phyloP scores from a whole-genome alignment of 2,888 invertebrate species.

The Metallyticus violacea region DNA sequence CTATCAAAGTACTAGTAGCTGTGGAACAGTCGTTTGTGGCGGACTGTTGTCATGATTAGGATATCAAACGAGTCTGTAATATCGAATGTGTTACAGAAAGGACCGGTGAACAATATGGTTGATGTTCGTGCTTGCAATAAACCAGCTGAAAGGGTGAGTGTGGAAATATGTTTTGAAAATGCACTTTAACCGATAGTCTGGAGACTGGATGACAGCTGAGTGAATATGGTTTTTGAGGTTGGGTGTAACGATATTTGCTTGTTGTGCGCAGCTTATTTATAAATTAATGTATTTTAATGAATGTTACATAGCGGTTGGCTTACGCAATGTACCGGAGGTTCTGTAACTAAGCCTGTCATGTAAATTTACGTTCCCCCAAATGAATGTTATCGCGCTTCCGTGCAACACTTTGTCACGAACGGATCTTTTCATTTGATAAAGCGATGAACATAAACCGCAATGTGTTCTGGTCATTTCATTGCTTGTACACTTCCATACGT shows the following conservation, averaged over 20 bases:
- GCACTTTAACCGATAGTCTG: not conserved
- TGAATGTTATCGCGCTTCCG: not conserved
- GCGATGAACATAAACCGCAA: not conserved
- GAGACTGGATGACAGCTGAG: not conserved
- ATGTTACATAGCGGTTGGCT: not conserved
- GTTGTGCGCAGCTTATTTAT: not conserved
- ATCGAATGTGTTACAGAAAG: not conserved
- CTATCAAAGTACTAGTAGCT: not conserved
- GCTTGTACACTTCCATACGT: too few species aligned
- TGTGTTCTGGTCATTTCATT: too few species aligned
- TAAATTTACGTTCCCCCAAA: not conserved
- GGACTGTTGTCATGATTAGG: not conserved
- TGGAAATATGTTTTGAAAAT: not conserved
- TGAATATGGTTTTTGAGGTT: not conserved
- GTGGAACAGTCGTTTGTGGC: not conserved
- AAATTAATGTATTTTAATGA: not conserved
- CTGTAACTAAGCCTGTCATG: not conserved
- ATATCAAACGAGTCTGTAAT: not conserved
- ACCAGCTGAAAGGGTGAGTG: constrained; percentile 61
- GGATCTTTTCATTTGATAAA: not conserved
- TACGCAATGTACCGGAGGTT: not conserved
- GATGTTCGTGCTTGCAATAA: constrained; percentile 69
- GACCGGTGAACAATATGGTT: constrained; percentile 29
- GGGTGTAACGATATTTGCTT: not conserved
- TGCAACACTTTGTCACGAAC: not conserved